A percentile compares a stretch with the other conserved stretches of the same genome.
Evolutionary conservation across 2,888 invertebrate species (phyloP).

Genomic region (Dicycla oo): DNA sequence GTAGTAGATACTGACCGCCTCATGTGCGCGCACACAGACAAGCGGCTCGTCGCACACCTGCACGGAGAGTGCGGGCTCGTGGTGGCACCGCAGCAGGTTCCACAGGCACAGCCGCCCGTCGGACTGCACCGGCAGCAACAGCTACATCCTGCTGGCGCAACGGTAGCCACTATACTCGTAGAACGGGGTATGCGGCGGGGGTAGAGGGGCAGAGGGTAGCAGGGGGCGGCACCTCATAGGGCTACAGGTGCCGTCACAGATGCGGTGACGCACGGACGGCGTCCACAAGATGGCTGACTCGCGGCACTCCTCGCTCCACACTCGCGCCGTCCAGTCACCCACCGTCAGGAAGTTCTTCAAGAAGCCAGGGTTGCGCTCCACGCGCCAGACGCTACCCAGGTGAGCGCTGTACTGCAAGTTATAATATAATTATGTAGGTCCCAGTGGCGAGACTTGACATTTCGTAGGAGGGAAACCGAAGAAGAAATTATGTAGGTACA

Average conservation of each 20-base stretch:
- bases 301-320: conserved; percentile 98
- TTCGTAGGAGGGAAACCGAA: background rate
- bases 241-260: conserved; percentile 96
- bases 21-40: conserved; percentile 84
- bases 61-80: conserved; percentile 93
- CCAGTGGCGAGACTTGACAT: background rate
- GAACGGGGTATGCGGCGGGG: background rate
- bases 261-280: conserved; percentile 90
- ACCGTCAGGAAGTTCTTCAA: conserved; percentile 98
- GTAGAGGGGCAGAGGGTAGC: too few species aligned
- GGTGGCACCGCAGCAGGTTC: conserved; percentile 96
- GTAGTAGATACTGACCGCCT: conserved; percentile 67
- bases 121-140: conserved; percentile 94
- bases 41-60: conserved; percentile 86
- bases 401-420: conserved; percentile 91
- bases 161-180: too few species aligned
- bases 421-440: background rate
- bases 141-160: conserved; percentile 91
- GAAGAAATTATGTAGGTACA: too few species aligned
- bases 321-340: conserved; percentile 97
- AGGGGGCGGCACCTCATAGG: conserved; percentile 91
- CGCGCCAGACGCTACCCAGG: conserved; percentile 95
- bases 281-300: conserved; percentile 98
- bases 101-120: conserved; percentile 96
- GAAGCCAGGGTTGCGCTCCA: conserved; percentile 97